Conservation (phyloP, 2,888 invertebrate genomes). For the Drosophila ustulata region DNA sequence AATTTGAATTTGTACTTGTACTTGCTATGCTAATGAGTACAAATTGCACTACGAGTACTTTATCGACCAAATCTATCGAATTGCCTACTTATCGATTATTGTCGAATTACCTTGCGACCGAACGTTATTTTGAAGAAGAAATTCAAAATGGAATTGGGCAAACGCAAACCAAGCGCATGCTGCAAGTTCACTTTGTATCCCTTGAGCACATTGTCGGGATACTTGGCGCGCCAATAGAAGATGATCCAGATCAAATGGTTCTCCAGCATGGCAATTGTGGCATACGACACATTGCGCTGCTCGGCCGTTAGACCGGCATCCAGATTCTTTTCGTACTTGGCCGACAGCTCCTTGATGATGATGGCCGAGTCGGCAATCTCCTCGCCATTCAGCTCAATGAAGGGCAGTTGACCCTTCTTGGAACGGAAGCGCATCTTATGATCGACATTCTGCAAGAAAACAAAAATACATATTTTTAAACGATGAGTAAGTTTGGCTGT, state of each 20-base stretch:
- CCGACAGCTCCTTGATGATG: conserved; percentile 94
- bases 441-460: conserved; percentile 92
- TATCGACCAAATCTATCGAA: conserved; percentile 11
- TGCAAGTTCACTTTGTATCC: conserved; percentile 97
- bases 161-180: conserved; percentile 93
- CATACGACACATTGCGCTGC: conserved; percentile 95
- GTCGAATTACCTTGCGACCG: conserved; percentile 90
- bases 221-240: conserved; percentile 96
- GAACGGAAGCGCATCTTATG: conserved; percentile 97
- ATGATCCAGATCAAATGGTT: conserved; percentile 97
- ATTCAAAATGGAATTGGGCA: conserved; percentile 94
- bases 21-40: background rate
- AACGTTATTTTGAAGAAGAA: conserved; percentile 95
- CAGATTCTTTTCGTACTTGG: conserved; percentile 93
- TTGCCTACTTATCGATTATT: conserved; percentile 7
- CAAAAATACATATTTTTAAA: conserved; percentile 10
- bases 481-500: conserved; percentile 51
- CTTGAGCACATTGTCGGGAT: conserved; percentile 94
- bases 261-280: conserved; percentile 97
- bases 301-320: conserved; percentile 93
- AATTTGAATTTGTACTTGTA: conserved; percentile 2
- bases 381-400: conserved; percentile 97
- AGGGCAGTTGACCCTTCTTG: conserved; percentile 97
- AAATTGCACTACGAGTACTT: conserved; percentile 1
- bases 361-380: conserved; percentile 96